Evolutionary conservation across 23 tunicate genomes (phyloP).

Genomic region (Trididemnum clinides): DNA sequence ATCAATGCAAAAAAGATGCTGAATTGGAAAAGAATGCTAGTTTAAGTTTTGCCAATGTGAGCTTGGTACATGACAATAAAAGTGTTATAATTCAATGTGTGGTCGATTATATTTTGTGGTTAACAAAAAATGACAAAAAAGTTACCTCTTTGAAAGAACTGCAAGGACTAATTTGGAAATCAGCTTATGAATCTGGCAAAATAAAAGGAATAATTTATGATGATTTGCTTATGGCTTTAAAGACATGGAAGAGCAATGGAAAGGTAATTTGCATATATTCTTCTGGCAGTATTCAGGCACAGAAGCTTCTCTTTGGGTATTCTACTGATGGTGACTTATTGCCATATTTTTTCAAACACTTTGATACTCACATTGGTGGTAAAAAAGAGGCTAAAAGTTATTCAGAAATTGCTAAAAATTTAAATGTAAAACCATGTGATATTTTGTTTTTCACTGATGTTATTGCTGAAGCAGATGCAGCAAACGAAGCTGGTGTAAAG

Average conservation of each 20-base stretch:
- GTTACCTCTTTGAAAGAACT: constrained; percentile 62
- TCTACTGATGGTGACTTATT: constrained; percentile 51
- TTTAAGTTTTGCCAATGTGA: neutral
- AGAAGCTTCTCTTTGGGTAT: constrained; percentile 64
- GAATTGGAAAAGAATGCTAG: neutral
- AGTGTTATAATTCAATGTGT: neutral
- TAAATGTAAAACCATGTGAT: constrained; percentile 24
- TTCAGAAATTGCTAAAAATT: constrained; percentile 36
- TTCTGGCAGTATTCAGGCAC: constrained; percentile 80
- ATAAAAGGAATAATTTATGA: constrained; percentile 59
- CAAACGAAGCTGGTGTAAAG: constrained; percentile 34
- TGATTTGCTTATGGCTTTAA: constrained; percentile 44
- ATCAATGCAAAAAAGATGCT: constrained; percentile 29
- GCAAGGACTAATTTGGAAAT: constrained; percentile 75
- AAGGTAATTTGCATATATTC: constrained; percentile 70
- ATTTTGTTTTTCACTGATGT: constrained; percentile 80
- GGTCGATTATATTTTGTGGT: constrained; percentile 63
- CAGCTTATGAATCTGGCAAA: constrained; percentile 39
- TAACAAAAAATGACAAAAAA: constrained; percentile 58
- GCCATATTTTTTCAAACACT: constrained; percentile 42
- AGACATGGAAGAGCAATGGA: neutral
- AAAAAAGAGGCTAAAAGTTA: constrained; percentile 57
- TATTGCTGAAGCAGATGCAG: constrained; percentile 70
- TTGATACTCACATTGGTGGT: constrained; percentile 68
- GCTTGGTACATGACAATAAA: neutral